Conservation (phyloP, 2,888 invertebrate species). For the Dichetophora obliterata region DNA sequence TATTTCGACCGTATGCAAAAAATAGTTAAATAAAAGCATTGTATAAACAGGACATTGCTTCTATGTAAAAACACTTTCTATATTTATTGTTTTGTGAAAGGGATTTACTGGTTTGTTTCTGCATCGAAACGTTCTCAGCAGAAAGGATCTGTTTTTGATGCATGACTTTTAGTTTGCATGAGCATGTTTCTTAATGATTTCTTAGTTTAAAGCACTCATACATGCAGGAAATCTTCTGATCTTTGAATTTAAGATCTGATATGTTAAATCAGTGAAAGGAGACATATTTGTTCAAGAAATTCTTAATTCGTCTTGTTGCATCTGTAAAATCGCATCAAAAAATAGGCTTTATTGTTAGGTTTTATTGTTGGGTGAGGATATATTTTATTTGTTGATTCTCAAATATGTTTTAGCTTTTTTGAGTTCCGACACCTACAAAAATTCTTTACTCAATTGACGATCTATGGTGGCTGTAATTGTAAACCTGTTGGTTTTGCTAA, state of each 20-base stretch:
- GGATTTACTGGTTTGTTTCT: background rate
- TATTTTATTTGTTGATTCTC: background rate
- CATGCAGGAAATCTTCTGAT: background rate
- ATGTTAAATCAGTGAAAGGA: background rate
- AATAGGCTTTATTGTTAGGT: background rate
- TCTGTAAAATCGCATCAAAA: too few relatives aligned
- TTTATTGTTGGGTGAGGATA: background rate
- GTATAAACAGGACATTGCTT: too few relatives aligned
- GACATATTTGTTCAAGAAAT: background rate
- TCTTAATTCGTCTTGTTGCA: background rate
- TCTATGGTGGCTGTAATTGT: too few relatives aligned
- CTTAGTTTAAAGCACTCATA: conserved; percentile 27
- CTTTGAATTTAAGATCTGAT: background rate
- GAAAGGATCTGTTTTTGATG: background rate
- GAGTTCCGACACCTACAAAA: background rate
- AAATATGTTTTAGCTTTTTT: background rate
- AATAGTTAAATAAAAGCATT: too few relatives aligned
- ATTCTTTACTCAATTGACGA: too few relatives aligned
- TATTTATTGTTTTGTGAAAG: background rate
- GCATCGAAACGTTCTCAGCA: background rate
- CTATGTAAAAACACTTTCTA: background rate
- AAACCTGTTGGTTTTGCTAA: too few relatives aligned
- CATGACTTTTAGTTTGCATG: background rate
- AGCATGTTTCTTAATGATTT: background rate
- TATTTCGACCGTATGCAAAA: too few relatives aligned